Base-by-base conservation (phyloP, 2,888 invertebrate genomes). In the Sinopyrophorus schimmeli region DNA sequence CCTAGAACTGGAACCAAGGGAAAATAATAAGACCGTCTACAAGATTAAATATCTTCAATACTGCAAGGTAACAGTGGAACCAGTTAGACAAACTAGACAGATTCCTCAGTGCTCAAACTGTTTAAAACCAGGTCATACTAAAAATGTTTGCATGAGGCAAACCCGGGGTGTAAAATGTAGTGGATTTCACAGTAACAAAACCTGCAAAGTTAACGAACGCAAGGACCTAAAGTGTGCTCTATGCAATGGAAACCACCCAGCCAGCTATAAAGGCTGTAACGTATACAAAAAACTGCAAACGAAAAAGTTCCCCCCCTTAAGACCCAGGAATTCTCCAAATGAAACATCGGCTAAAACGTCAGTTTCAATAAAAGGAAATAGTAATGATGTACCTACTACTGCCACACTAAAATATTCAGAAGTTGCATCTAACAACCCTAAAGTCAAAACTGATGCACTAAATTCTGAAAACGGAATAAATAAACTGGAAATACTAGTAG, bases 121-220 rank as follows among this genome's bases (percentile, higher is more conserved):
- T 16, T 10, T 16, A 5, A 17, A 9, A 27, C n/a, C 16, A 26
- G 16, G 14, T 6, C 14, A 38, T 2, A 26, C 27, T 10, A 37
- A 37, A 20, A 27, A 38, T 3, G 24, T 10, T 10, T 38, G 27
- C 9, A 27, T 16, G 27, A 17, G 27, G n/a, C 27, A 38, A 38
- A 14, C 38, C 6, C 18, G 16, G 24, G 23, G 37, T 37, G 24
- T 24, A n/a, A 37, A 37, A 37, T 37, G 37, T 37, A 11, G 24
- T 24, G 24, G 32, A 4, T 32, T 30, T 15, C 30, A 32, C 5
- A 18, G 18, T 5, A 17, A 18, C 9, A 17, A 17, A 17, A 32
- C n/a, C 6, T 32, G 7, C 18, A 18, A 18, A 3, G 7, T 32
- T 5, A 15, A 28, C n/a, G n/a, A n/a, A n/a, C n/a, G n/a, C n/a